Base-by-base conservation (phyloP, 2,797 vertebrate species). In the Furcifer pardalis region DNA sequence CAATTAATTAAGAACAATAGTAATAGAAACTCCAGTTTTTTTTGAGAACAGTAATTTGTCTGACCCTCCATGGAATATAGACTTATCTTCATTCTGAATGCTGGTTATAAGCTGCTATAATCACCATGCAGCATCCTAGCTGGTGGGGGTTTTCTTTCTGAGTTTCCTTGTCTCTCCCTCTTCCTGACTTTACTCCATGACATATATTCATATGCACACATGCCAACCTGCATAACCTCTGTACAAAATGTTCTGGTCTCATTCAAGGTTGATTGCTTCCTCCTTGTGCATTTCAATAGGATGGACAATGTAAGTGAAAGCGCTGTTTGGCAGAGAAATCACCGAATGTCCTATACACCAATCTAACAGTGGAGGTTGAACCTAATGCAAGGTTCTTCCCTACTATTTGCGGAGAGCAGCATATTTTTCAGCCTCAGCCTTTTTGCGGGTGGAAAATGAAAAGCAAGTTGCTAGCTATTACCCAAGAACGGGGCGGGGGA, bases 391-490 rank as follows among this genome's bases (percentile, higher is more conserved):
- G 78, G 93, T 80, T 81, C 77, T 93, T 86, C 86, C 40, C 73
- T 88, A 89, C 75, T 74, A 85, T 73, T 92, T 90, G 91, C 63
- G 59, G 77, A 13, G 86, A 84, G 78, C 60, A 92, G 87, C 27
- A 85, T 88, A 93, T 93, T 78, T 86, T 93, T 86, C 86, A 86
- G 84, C 66, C 78, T 93, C 77, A 63, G 13, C 90, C 87, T 68
- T 93, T 82, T 95, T 89, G 88, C 66, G 37, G 71, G 46, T 56
- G 71, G 65, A 87, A 95, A 93, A 95, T 94, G 84, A 93, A 94
- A 94, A 94, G 83, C 74, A 86, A 84, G 79, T 79, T 63, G 89
- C 68, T 88, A 90, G 90, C 87, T 87, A 84, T 85, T 91, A 86
- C 84, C 85, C 66, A 88, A 91, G 92, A 93, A 91, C 27, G 23